phyloP scores from a whole-genome alignment of 2,888 invertebrate species.

The Rhamnusium bicolor region DNA sequence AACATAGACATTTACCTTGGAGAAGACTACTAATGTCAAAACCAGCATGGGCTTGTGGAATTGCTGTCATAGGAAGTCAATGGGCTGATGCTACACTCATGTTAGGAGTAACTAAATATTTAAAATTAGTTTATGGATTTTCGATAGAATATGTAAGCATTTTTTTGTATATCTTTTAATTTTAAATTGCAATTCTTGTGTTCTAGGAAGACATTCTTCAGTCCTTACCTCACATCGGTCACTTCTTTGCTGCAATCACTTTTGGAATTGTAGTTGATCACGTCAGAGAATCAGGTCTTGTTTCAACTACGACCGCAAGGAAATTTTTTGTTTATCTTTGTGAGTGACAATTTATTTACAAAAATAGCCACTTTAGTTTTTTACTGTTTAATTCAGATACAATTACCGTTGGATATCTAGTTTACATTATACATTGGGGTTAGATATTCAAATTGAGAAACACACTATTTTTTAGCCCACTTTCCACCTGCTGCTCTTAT shows the following conservation, averaged over 20 bases:
- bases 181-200: neutral
- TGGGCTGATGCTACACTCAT: constrained; percentile 76
- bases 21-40: constrained; percentile 73
- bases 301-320: constrained; percentile 74
- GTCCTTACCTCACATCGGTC: constrained; percentile 74
- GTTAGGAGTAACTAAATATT: constrained; percentile 75
- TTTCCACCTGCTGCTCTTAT: constrained; percentile 75
- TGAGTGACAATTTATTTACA: constrained; percentile 61
- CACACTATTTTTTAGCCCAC: constrained; percentile 68
- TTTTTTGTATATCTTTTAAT: neutral
- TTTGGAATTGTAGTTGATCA: constrained; percentile 76
- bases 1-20: constrained; percentile 72
- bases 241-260: constrained; percentile 74
- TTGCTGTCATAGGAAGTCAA: constrained; percentile 75
- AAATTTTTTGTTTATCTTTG: constrained; percentile 75
- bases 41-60: constrained; percentile 76
- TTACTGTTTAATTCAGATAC: neutral
- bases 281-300: constrained; percentile 72
- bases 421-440: too few species aligned
- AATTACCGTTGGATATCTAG: too few species aligned
- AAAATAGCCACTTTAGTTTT: too few species aligned
- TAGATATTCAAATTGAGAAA: too few species aligned
- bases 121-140: constrained; percentile 75
- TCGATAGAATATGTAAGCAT: constrained; percentile 73
- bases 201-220: constrained; percentile 74